Conservation (phyloP, 1,140 invertebrate species). For the Vanessa atalanta region DNA sequence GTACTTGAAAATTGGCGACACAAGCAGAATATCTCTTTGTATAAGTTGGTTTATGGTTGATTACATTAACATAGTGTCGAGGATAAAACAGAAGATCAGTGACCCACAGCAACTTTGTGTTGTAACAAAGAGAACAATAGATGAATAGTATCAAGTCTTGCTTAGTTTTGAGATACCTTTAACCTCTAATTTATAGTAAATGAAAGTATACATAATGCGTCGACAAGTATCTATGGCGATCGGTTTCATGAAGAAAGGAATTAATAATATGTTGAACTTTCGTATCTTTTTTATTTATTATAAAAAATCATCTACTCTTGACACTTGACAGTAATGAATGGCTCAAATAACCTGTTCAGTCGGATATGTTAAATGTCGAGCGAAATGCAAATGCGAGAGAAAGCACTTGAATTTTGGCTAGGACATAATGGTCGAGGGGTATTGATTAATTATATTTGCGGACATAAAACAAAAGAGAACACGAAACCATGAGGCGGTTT, state of each 20-base stretch:
- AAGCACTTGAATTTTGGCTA: conserved; percentile 27
- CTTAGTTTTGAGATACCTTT: conserved; percentile 10
- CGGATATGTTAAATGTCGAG: conserved; percentile 35
- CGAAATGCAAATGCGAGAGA: conserved; percentile 41
- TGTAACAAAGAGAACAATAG: conserved; percentile 30
- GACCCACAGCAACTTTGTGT: conserved; percentile 26
- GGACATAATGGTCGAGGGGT: conserved; percentile 28
- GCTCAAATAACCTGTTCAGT: conserved; percentile 48
- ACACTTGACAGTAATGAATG: conserved; percentile 29
- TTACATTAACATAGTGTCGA: conserved; percentile 42
- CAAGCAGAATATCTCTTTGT: conserved; percentile 44
- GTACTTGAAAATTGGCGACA: conserved; percentile 4
- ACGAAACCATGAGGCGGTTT: conserved; percentile 28
- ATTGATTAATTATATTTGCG: conserved; percentile 32
- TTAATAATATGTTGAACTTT: neutral
- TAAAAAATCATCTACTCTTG: conserved; percentile 8
- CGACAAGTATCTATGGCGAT: neutral
- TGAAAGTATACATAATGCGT: conserved; percentile 4
- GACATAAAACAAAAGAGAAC: conserved; percentile 26
- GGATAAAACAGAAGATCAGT: conserved; percentile 44
- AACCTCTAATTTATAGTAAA: conserved; percentile 21
- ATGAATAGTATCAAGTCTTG: conserved; percentile 13
- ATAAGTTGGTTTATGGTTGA: conserved; percentile 42
- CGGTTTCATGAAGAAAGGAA: neutral
- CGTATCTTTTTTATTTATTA: neutral